Conservation (phyloP, 2,113 vertebrate genomes). For the Oncorhynchus keta region DNA sequence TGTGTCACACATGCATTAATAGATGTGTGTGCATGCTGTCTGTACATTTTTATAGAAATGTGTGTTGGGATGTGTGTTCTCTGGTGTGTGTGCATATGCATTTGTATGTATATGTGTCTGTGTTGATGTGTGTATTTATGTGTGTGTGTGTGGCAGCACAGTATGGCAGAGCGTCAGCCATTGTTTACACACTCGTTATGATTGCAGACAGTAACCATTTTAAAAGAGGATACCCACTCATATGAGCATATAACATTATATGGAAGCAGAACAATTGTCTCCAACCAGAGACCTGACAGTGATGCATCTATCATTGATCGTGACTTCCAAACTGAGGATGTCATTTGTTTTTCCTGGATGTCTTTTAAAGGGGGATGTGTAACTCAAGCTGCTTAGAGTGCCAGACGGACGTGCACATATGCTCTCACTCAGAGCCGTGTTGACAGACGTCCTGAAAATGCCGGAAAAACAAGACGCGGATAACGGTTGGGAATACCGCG, state of each 20-base stretch:
- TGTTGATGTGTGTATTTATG: background rate
- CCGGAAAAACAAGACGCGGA: conserved; percentile 15
- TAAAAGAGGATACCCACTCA: conserved; percentile 55
- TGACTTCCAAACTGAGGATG: conserved; percentile 41
- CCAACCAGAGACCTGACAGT: conserved; percentile 39
- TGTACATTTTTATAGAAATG: background rate
- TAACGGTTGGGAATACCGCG: background rate
- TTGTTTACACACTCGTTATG: conserved; percentile 46
- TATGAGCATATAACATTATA: conserved; percentile 61
- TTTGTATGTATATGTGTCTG: background rate
- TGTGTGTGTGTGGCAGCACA: background rate
- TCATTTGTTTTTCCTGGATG: conserved; percentile 63
- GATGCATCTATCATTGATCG: conserved; percentile 52
- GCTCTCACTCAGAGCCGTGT: conserved; percentile 17
- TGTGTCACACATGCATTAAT: too few relatives aligned
- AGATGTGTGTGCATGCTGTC: too few relatives aligned
- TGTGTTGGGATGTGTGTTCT: background rate
- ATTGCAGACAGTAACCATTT: conserved; percentile 50
- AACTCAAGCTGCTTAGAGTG: conserved; percentile 44
- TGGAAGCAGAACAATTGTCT: conserved; percentile 48
- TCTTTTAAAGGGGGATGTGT: conserved; percentile 30
- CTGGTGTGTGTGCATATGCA: background rate
- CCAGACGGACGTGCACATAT: conserved; percentile 40
- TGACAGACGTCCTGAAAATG: conserved; percentile 46
- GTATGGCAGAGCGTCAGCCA: conserved; percentile 44